Percentiles rank a stretch among this genome's conserved stretches.
Evolutionary conservation across 2,888 invertebrate species (phyloP).

Genomic region (Microctonus brassicae): DNA sequence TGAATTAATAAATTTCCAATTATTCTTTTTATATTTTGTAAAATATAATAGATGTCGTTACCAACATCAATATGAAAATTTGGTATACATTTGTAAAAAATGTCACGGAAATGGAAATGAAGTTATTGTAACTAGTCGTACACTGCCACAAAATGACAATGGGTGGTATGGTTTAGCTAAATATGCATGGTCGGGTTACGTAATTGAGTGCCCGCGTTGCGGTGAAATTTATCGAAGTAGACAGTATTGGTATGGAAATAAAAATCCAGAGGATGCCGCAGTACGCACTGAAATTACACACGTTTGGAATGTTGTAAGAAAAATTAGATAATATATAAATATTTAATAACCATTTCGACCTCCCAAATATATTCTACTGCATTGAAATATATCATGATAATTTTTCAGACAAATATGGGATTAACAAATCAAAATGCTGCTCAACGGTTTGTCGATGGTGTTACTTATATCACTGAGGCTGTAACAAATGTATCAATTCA

Average conservation of each 20-base stretch:
- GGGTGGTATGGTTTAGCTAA: conserved; percentile 79
- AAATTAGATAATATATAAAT: neutral
- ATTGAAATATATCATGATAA: too few relatives aligned
- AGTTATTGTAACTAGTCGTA: conserved; percentile 73
- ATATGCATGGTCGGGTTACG: conserved; percentile 84
- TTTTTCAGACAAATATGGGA: conserved; percentile 51
- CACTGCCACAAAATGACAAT: conserved; percentile 68
- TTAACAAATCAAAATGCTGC: conserved; percentile 73
- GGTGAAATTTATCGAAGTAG: conserved; percentile 81
- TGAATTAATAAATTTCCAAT: neutral
- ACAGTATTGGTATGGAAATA: conserved; percentile 86
- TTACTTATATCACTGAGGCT: conserved; percentile 75
- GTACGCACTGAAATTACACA: conserved; percentile 74
- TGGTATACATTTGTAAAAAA: conserved; percentile 76
- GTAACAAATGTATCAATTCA: conserved; percentile 78
- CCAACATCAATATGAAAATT: conserved; percentile 83
- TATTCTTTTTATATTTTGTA: neutral
- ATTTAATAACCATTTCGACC: neutral
- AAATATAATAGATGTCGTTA: conserved; percentile 70
- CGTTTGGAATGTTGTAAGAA: conserved; percentile 72
- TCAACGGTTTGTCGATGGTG: conserved; percentile 77
- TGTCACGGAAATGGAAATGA: conserved; percentile 76
- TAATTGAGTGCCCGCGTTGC: conserved; percentile 82
- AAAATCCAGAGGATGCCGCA: conserved; percentile 78
- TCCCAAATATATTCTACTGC: neutral